A percentile compares a stretch with the other conserved stretches of the same genome.
Conservation (phyloP, 2,113 vertebrate genomes). For the Dicaeum eximium region DNA sequence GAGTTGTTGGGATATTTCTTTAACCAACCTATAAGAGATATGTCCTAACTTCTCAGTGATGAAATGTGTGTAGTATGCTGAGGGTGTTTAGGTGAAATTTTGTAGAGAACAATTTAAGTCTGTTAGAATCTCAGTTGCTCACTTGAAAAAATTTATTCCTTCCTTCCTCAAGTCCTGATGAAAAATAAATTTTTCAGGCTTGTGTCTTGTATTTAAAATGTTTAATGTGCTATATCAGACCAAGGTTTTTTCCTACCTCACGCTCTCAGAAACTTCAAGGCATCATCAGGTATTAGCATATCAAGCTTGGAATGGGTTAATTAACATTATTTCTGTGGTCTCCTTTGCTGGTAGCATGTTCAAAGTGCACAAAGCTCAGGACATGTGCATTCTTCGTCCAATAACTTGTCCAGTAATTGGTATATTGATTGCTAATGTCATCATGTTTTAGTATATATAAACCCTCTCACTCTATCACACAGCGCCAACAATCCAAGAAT, state of each 20-base stretch:
- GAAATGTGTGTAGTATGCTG: not conserved
- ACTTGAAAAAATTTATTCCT: not conserved
- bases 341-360: not conserved
- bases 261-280: not conserved
- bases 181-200: not conserved
- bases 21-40: not conserved
- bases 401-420: conserved; percentile 92
- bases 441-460: conserved; percentile 88
- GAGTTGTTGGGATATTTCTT: not conserved
- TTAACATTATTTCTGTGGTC: not conserved
- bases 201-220: not conserved
- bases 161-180: not conserved
- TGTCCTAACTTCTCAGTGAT: not conserved
- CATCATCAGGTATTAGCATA: not conserved
- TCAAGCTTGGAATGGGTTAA: conserved; percentile 37
- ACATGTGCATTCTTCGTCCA: conserved; percentile 78
- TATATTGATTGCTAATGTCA: conserved; percentile 96
- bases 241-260: not conserved
- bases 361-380: conserved; percentile 59
- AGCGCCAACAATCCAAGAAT: conserved; percentile 86
- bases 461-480: conserved; percentile 77
- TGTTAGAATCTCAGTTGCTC: not conserved
- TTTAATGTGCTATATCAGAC: not conserved
- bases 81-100: not conserved
- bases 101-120: not conserved